Percentiles rank a stretch among this genome's conserved stretches.
These are phyloP conservation scores for Lepidurus packardi DNA, from an alignment of 1,140 invertebrate species.

Conservation along the genomic window DNA sequence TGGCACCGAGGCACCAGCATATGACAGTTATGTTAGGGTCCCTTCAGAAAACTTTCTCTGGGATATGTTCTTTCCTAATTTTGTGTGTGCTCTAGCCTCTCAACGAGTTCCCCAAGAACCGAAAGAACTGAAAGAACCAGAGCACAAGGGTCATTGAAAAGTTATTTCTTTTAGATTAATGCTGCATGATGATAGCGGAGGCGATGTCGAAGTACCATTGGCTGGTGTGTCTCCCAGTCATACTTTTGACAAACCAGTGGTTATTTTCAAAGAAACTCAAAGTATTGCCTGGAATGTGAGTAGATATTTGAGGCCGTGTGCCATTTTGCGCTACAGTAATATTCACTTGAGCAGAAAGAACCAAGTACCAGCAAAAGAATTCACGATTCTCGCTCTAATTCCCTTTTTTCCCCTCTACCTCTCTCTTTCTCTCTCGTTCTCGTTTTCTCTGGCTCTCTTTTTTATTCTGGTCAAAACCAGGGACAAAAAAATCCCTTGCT, in stretches of 20 bases:
- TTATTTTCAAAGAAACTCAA: too few species aligned
- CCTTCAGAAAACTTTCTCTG: background rate
- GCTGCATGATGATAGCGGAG: background rate
- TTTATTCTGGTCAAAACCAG: background rate
- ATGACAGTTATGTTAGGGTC: background rate
- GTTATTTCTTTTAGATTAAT: slow-evolving; percentile 1
- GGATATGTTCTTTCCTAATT: background rate
- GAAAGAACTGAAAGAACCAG: background rate
- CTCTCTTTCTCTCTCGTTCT: background rate
- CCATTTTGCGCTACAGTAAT: too few species aligned
- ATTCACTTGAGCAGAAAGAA: too few species aligned
- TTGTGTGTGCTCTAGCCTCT: background rate
- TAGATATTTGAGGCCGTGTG: too few species aligned
- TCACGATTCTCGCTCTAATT: too few species aligned
- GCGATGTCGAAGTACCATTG: background rate
- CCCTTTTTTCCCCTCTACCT: too few species aligned
- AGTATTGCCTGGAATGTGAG: too few species aligned
- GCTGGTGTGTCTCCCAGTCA: too few species aligned
- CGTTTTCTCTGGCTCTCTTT: background rate
- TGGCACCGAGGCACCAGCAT: background rate
- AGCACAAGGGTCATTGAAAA: background rate
- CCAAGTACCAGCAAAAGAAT: too few species aligned
- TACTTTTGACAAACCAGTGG: too few species aligned
- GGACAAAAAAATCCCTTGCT: background rate
- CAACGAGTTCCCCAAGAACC: too few species aligned